Base-by-base conservation (phyloP, 2,113 vertebrate genomes). In the Columba janthina region DNA sequence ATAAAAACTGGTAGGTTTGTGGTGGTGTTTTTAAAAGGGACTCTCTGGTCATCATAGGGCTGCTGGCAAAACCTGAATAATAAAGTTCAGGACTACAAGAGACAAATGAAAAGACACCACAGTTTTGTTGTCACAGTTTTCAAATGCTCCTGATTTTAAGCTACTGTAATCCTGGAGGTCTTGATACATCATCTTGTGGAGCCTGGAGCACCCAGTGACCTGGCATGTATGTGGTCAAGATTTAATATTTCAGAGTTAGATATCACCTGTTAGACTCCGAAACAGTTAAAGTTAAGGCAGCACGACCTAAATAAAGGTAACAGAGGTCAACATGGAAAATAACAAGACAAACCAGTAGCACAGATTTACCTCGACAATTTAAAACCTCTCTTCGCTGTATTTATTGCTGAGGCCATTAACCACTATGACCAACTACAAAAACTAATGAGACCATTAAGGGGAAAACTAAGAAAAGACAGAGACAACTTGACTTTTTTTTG, bases 321-420 rank as follows among this genome's bases (percentile, higher is more conserved):
- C 40, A 93, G 56, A 73, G 76, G 85, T 88, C 93, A 96, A 71
- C 31, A 46, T 10, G 66, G 69, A 80, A 96, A 83, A 96, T 74
- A 97, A 76, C 94, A 95, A 62, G 71, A 76, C 84, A 92, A 95
- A 89, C 73, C 88, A 93, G 92, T 67, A 96, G 76, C 67, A 75
- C 66, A 72, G 69, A 91, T 72, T 62, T 93, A 72, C 57, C 81
- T 88, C 73, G 42, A 70, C 87, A 73, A 95, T 96, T 94, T 97
- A 92, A 94, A 94, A 73, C 60, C 80, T 95, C 70, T 58, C 80
- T 92, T 86, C 88, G 34, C 56, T 8, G 29, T 93, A 95, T 97
- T 97, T 98, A 98, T 92, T 94, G 90, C 85, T 88, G 88, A 97
- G 92, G 85, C 93, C 93, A 95, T 97, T 98, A 97, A 95, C 89